Evolutionary conservation across 2,113 vertebrate genomes (phyloP).

Genomic region (Takifugu flavidus): DNA sequence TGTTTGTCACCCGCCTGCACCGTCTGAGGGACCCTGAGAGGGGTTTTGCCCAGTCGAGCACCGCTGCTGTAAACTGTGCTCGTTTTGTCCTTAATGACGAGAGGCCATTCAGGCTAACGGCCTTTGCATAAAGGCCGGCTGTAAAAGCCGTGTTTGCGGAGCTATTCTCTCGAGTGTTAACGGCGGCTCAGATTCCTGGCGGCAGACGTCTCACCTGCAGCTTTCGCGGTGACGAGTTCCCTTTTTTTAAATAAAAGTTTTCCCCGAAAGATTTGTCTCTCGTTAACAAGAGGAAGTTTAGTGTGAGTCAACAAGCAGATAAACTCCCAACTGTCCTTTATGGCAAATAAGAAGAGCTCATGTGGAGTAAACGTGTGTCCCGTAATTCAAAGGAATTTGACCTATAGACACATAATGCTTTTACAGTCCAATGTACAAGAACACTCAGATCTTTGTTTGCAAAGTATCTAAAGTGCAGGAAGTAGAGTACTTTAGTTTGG

Average conservation of each 20-base stretch:
- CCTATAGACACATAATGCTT: neutral
- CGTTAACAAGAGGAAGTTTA: neutral
- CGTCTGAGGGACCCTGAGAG: slow-evolving; percentile 1
- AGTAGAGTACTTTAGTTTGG: neutral
- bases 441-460: neutral
- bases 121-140: slow-evolving; percentile 33
- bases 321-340: neutral
- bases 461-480: neutral
- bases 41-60: slow-evolving; percentile 26
- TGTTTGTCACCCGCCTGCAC: slow-evolving; percentile 12
- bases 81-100: slow-evolving; percentile 44
- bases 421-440: neutral
- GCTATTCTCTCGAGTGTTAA: slow-evolving; percentile 9
- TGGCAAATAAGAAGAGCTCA: neutral
- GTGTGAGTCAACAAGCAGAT: slow-evolving; percentile 1
- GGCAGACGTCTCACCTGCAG: slow-evolving; percentile 15
- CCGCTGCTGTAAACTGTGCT: slow-evolving; percentile 36
- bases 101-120: slow-evolving; percentile 39
- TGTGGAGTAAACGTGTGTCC: neutral
- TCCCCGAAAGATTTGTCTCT: slow-evolving; percentile 1
- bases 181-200: slow-evolving; percentile 7
- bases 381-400: neutral
- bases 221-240: neutral
- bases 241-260: neutral
- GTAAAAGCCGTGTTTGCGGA: slow-evolving; percentile 2